These are phyloP conservation scores for Octomys mimax DNA, from an alignment of 2,797 vertebrate species.

Conservation along the genomic window DNA sequence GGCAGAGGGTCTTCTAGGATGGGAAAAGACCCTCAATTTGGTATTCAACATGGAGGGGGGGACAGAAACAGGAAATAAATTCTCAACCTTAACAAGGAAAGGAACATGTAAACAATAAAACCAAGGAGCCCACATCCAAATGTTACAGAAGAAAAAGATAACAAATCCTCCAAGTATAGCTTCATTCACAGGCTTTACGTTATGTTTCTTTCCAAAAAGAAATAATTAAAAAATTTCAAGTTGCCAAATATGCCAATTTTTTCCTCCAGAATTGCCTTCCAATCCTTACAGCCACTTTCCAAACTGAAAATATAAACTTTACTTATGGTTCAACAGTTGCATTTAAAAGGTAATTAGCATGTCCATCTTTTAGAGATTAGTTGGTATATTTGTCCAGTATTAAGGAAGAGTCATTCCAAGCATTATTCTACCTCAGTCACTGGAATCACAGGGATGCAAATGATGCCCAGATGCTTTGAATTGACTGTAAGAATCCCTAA, in stretches of 20 bases:
- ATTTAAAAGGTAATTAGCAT: slow-evolving; percentile 2
- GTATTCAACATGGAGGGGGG: background rate
- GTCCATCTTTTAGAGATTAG: background rate
- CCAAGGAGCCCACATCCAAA: background rate
- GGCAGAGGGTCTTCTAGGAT: background rate
- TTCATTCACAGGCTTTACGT: background rate
- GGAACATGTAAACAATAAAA: background rate
- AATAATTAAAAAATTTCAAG: background rate
- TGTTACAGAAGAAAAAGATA: background rate
- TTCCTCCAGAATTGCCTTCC: background rate
- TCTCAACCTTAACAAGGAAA: background rate
- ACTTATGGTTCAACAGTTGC: background rate
- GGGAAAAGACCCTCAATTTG: background rate
- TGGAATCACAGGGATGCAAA: background rate
- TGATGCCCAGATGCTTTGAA: background rate
- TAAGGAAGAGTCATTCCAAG: background rate
- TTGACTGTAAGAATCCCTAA: background rate
- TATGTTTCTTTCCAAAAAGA: background rate
- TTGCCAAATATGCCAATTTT: background rate
- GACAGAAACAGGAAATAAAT: background rate
- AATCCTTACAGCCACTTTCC: background rate
- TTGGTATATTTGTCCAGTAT: background rate
- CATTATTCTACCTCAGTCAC: background rate
- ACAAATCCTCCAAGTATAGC: background rate
- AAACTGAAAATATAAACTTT: background rate